Percentiles rank a stretch among this genome's conserved stretches.
phyloP scores from a whole-genome alignment of 2,888 invertebrate species.

The Bedellia somnulentella region DNA sequence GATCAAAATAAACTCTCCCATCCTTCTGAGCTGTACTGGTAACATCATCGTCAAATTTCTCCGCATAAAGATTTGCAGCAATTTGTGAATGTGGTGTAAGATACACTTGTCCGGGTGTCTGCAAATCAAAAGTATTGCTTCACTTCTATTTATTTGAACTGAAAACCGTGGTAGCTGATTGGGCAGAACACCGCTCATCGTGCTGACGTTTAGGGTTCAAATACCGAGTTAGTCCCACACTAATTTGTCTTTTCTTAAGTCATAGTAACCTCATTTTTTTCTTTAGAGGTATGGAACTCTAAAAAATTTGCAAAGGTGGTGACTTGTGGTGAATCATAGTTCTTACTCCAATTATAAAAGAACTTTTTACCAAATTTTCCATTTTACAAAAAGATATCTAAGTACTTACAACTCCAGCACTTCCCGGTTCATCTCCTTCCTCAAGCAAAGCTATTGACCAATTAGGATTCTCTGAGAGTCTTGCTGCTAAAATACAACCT shows the following conservation, averaged over 20 bases:
- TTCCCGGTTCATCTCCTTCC: conserved; percentile 4
- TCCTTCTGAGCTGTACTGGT: background rate
- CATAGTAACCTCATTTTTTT: too few species aligned
- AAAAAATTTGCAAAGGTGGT: background rate
- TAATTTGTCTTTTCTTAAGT: too few species aligned
- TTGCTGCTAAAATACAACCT: conserved; percentile 9
- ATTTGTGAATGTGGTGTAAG: too few species aligned
- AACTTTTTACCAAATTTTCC: background rate
- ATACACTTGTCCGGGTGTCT: too few species aligned
- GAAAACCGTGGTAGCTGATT: too few species aligned
- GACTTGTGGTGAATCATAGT: conserved; percentile 1
- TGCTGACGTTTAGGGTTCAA: too few species aligned
- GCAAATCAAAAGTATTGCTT: too few species aligned
- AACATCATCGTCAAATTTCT: conserved; percentile 1
- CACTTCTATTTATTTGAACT: too few species aligned
- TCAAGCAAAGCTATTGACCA: conserved; percentile 6
- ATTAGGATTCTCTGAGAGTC: conserved; percentile 8
- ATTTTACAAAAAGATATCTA: background rate
- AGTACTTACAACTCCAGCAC: background rate
- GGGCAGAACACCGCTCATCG: too few species aligned
- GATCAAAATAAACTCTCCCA: background rate
- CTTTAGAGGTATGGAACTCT: background rate
- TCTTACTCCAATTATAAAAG: background rate
- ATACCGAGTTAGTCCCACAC: too few species aligned
- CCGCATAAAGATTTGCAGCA: too few species aligned